phyloP scores from a whole-genome alignment of 2,888 invertebrate genomes.

The Silvanus unidentatus region DNA sequence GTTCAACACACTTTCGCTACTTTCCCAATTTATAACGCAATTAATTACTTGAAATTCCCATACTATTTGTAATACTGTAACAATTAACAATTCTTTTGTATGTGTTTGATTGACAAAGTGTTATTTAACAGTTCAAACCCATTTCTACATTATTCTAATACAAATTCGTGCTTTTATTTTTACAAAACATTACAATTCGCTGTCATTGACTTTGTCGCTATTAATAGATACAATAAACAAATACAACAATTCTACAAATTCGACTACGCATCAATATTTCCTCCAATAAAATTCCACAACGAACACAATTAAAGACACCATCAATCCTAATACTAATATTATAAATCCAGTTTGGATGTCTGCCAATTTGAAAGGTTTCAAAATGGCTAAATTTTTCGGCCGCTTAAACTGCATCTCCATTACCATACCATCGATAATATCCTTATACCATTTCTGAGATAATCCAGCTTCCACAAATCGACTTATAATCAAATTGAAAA shows the following conservation, averaged over 20 bases:
- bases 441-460: slow-evolving; percentile 41
- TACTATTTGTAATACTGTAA: too few relatives aligned
- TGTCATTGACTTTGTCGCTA: too few relatives aligned
- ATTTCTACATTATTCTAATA: too few relatives aligned
- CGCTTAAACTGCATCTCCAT: slow-evolving; percentile 6
- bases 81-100: too few relatives aligned
- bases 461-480: slow-evolving; percentile 43
- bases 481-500: slow-evolving; percentile 39
- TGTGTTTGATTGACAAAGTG: too few relatives aligned
- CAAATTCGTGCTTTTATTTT: too few relatives aligned
- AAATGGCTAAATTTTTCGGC: neutral
- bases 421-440: slow-evolving; percentile 29
- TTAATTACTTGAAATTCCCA: too few relatives aligned
- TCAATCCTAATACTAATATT: slow-evolving; percentile 13
- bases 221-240: too few relatives aligned
- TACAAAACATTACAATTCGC: too few relatives aligned
- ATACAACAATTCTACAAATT: too few relatives aligned
- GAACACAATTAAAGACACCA: slow-evolving; percentile 7
- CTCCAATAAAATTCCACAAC: neutral
- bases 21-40: slow-evolving; percentile 1
- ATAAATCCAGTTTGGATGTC: slow-evolving; percentile 22
- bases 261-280: too few relatives aligned
- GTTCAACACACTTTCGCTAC: neutral
- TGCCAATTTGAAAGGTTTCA: slow-evolving; percentile 14
- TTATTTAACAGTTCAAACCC: too few relatives aligned